These are phyloP conservation scores for Macrostomum lignano DNA, from an alignment of 1,140 invertebrate species.

Conservation along the genomic window DNA sequence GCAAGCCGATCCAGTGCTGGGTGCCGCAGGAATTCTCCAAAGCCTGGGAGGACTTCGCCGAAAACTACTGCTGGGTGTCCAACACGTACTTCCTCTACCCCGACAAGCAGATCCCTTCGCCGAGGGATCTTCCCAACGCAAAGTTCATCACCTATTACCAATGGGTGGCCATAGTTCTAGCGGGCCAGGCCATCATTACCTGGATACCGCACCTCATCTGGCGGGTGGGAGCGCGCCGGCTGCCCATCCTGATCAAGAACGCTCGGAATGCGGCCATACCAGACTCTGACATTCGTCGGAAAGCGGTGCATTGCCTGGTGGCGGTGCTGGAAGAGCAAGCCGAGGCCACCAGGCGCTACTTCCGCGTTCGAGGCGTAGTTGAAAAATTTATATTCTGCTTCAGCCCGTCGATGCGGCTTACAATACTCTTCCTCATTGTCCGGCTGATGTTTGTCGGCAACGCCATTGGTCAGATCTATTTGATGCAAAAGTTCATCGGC, in stretches of 20 bases:
- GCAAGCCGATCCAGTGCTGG: constrained; percentile 11
- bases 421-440: constrained; percentile 5
- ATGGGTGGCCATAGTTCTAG: constrained; percentile 6
- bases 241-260: constrained; percentile 3
- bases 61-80: constrained; percentile 7
- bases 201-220: constrained; percentile 5
- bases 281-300: constrained; percentile 2
- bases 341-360: constrained; percentile 2
- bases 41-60: constrained; percentile 9
- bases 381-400: constrained; percentile 1
- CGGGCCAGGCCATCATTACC: constrained; percentile 4
- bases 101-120: not conserved
- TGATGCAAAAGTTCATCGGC: constrained; percentile 7
- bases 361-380: not conserved
- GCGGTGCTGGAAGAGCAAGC: constrained; percentile 6
- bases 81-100: constrained; percentile 6
- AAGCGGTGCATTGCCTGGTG: constrained; percentile 5
- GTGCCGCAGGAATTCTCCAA: constrained; percentile 10
- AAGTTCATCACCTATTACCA: constrained; percentile 6
- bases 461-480: constrained; percentile 4
- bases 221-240: constrained; percentile 3
- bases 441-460: constrained; percentile 2
- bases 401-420: not conserved
- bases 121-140: not conserved
- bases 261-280: constrained; percentile 4